Percentiles rank a stretch among this genome's conserved stretches.
Conservation (phyloP, 23 tunicate species). For the Trididemnum nubilum region DNA sequence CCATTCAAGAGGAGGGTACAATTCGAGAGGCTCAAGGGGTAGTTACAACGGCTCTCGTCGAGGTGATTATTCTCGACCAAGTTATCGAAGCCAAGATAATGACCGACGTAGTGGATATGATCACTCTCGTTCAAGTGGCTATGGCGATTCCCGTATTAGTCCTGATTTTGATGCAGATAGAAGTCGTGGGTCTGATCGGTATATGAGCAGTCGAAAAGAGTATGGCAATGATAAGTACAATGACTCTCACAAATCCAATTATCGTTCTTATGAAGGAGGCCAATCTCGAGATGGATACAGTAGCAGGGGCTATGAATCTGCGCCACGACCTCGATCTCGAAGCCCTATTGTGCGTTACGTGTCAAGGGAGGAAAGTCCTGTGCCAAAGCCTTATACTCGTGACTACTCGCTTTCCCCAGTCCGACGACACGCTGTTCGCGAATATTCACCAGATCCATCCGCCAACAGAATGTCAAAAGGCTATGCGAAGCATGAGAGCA, state of each 20-base stretch:
- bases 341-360: constrained; percentile 44
- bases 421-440: background rate
- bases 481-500: constrained; percentile 6
- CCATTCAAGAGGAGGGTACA: constrained; percentile 12
- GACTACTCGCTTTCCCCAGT: constrained; percentile 22
- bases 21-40: background rate
- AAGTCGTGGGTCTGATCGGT: constrained; percentile 3
- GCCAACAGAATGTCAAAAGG: constrained; percentile 14
- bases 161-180: background rate
- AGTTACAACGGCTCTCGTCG: constrained; percentile 26
- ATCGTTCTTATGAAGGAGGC: constrained; percentile 27
- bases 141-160: background rate
- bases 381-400: background rate
- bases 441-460: constrained; percentile 5
- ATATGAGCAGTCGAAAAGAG: background rate
- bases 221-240: background rate
- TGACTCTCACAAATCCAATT: constrained; percentile 13
- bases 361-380: constrained; percentile 42
- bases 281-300: constrained; percentile 18
- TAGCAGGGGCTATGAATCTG: constrained; percentile 11
- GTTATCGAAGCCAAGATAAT: constrained; percentile 24
- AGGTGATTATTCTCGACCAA: constrained; percentile 45
- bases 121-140: background rate
- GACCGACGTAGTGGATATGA: constrained; percentile 34
- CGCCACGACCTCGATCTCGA: constrained; percentile 38